Base-by-base conservation (phyloP, 2,888 invertebrate genomes). In the Sisyra nigra region DNA sequence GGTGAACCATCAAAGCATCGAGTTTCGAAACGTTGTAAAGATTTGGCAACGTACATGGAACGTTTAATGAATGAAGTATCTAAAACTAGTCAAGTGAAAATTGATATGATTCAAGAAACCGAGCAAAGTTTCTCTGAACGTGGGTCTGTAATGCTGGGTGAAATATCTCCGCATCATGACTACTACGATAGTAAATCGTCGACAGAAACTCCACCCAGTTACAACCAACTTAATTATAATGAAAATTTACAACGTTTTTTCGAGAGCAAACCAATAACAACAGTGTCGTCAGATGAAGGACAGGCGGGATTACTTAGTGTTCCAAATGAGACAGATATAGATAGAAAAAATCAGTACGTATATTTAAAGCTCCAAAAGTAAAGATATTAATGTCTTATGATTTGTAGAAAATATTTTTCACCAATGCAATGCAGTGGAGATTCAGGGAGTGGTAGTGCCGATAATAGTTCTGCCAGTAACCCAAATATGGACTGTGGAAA, bases 181-280 rank as follows among this genome's bases (percentile, higher is more conserved):
- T 76, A 77, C 57, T 76, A 71, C 52, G 82, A 82, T 53, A 80
- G 82, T 60, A 83, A 82, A 59, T 80, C 82, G 9, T 83, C 84
- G 18, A 76, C 77, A 0, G 84, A 80, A 54, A 83, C 85, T 1
- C 81, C 80, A 1, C 76, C 84, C 6, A 87, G 83, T 55, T 89
- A 89, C 65, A 83, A 76, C 54, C 86, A 85, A 56, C 67, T 88
- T 6, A 91, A 87, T 61, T 88, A 83, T 57, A 83, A 82, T 53
- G 86, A 87, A 53, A 91, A 82, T 54, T 56, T 63, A 39, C 55
- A 61, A 45, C 67, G 76, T 49, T 77, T 76, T 57, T 77, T 77
- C 55, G 71, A 75, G 55, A 77, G 77, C 54, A 72, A 76, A 50
- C 76, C 77, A 1, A 69, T 72, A 48, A 77, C 76, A 1, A 77